Base-by-base conservation (phyloP, 2,113 vertebrate species). In the Brachypteracias leptosomus region DNA sequence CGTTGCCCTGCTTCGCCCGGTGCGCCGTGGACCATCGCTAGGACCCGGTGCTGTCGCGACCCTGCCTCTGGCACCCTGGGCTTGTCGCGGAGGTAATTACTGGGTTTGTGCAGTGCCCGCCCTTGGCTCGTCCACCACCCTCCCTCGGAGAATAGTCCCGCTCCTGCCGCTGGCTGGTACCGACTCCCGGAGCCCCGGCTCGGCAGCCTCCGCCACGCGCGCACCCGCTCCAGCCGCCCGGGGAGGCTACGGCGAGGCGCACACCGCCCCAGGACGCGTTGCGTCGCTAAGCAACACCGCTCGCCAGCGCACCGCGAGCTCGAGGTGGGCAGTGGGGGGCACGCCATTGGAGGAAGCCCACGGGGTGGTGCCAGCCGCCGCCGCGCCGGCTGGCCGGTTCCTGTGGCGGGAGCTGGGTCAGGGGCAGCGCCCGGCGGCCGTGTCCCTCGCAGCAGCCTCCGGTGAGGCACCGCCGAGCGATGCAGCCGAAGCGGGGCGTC, bases 11-110 rank as follows among this genome's bases (percentile, higher is more conserved):
- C 25, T 49, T 31, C 25, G 5, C 19, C 18, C 7, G 2, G 13
- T 2, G 11, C n/a, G 20, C 7, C 4, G 1, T 0, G 9, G 1
- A 1, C 52, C 1, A n/a, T 5, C 19, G 1, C 22, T 4, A 3
- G 3, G 5, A 10, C 2, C 6, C 2, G 7, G 13, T 5, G 8
- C 19, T 9, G 15, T 3, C 7, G 0, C 14, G 21, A 3, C 6
- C 12, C 9, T 5, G 14, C 6, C 33, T 8, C 22, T 5, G n/a
- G 7, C 52, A 8, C 2, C 3, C 33, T 4, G 47, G 1, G 24
- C 3, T 16, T 9, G 5, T 42, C 42, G 42, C 42, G 42, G 11
- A 40, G 63, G 47, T 35, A 40, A 40, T 11, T 7, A 35, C 16
- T 6, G 4, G 15, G 8, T 16, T 29, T 24, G 29, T 7, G 13